These are phyloP conservation scores for Sycophila sp. DNA, from an alignment of 1,140 invertebrate species.

Conservation along the genomic window DNA sequence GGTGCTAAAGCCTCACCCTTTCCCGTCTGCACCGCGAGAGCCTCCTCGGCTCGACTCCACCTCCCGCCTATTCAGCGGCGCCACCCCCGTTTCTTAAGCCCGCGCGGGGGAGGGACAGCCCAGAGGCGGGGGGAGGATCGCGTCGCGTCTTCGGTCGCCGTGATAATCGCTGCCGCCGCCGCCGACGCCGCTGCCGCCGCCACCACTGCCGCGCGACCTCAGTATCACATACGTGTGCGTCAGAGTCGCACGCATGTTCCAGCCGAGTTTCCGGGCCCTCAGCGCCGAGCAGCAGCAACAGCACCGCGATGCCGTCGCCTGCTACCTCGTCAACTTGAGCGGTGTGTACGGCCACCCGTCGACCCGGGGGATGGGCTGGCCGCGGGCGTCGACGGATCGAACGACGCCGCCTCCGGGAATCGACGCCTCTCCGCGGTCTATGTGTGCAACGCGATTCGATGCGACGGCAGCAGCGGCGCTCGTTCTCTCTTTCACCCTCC, in stretches of 20 bases:
- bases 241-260: constrained; percentile 4
- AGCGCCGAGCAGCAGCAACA: background rate
- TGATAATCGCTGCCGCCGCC: background rate
- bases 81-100: too few relatives aligned
- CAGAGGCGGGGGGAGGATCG: background rate
- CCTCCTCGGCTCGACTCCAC: too few relatives aligned
- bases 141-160: background rate
- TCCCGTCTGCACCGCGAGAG: too few relatives aligned
- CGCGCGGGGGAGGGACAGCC: too few relatives aligned
- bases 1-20: too few relatives aligned
- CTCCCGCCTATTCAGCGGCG: too few relatives aligned
- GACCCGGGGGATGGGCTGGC: background rate
- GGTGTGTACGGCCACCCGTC: constrained; percentile 49
- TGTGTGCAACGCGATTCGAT: too few relatives aligned
- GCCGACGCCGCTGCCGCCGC: background rate
- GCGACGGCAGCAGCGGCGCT: too few relatives aligned
- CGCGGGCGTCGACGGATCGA: background rate
- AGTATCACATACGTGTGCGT: background rate
- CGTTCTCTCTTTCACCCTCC: too few relatives aligned
- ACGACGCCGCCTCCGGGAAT: background rate
- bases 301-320: constrained; percentile 49
- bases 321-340: constrained; percentile 54
- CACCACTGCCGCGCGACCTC: background rate
- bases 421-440: too few relatives aligned
- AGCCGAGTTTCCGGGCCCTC: background rate